Evolutionary conservation across 1,140 invertebrate species (phyloP).

Genomic region (Platorchestia sp.): DNA sequence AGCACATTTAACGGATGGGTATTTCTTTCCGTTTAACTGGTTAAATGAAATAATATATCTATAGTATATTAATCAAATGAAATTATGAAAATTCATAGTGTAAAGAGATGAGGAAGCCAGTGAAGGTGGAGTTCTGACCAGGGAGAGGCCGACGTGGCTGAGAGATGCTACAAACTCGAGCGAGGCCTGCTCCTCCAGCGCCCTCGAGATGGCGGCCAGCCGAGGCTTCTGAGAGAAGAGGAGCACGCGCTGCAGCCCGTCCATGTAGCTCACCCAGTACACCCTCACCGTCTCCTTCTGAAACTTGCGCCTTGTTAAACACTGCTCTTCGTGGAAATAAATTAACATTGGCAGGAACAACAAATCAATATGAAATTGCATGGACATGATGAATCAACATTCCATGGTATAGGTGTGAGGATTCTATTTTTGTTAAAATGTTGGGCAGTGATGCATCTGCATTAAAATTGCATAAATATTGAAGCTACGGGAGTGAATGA

Average conservation of each 20-base stretch:
- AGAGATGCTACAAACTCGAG: conserved; percentile 81
- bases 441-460: too few species aligned
- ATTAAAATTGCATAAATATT: too few species aligned
- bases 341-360: too few species aligned
- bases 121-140: conserved; percentile 73
- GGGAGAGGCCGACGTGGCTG: conserved; percentile 79
- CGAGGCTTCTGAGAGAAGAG: conserved; percentile 86
- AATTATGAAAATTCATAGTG: too few species aligned
- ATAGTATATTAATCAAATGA: not conserved
- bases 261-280: conserved; percentile 87
- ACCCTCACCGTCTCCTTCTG: conserved; percentile 78
- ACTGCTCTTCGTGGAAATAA: too few species aligned
- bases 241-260: conserved; percentile 81
- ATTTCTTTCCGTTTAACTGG: not conserved
- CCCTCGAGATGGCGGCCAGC: conserved; percentile 79
- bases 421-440: too few species aligned
- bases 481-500: too few species aligned
- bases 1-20: too few species aligned
- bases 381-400: too few species aligned
- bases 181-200: conserved; percentile 79
- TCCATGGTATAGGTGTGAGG: too few species aligned
- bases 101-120: too few species aligned
- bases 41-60: not conserved
- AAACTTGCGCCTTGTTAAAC: conserved; percentile 54
- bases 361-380: too few species aligned